Evolutionary conservation across 1,140 invertebrate species (phyloP).

Genomic region (Heliconius congener): DNA sequence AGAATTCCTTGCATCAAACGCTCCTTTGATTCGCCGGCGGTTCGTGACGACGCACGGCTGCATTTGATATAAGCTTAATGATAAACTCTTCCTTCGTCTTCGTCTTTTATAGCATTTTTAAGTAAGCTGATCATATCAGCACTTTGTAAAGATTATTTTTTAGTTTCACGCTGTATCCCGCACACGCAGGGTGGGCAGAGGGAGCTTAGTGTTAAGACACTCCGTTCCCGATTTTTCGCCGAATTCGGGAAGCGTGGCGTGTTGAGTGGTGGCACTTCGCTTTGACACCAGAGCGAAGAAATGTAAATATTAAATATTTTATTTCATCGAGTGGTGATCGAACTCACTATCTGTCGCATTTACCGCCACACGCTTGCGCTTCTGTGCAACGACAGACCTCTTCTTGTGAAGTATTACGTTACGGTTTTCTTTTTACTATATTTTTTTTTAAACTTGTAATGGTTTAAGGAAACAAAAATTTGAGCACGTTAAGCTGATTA

Average conservation of each 20-base stretch:
- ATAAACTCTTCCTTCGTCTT: slow-evolving; percentile 20
- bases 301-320: too few relatives aligned
- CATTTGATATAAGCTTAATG: slow-evolving; percentile 62
- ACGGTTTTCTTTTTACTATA: not conserved
- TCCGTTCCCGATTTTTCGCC: too few relatives aligned
- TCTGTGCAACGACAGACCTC: too few relatives aligned
- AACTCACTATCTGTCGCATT: too few relatives aligned
- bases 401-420: slow-evolving; percentile 16
- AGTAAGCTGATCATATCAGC: slow-evolving; percentile 32
- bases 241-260: too few relatives aligned
- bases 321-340: too few relatives aligned
- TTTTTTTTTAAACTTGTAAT: not conserved
- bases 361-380: too few relatives aligned
- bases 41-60: slow-evolving; percentile 50
- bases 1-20: slow-evolving; percentile 49
- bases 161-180: too few relatives aligned
- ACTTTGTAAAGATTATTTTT: not conserved
- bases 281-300: too few relatives aligned
- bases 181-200: too few relatives aligned
- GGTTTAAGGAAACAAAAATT: not conserved
- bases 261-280: too few relatives aligned
- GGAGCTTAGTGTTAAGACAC: too few relatives aligned
- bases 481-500: not conserved
- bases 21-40: slow-evolving; percentile 63
- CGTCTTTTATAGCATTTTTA: slow-evolving; percentile 35